Evolutionary conservation across 2,113 vertebrate species (phyloP).

Genomic region (Eidolon helvum): DNA sequence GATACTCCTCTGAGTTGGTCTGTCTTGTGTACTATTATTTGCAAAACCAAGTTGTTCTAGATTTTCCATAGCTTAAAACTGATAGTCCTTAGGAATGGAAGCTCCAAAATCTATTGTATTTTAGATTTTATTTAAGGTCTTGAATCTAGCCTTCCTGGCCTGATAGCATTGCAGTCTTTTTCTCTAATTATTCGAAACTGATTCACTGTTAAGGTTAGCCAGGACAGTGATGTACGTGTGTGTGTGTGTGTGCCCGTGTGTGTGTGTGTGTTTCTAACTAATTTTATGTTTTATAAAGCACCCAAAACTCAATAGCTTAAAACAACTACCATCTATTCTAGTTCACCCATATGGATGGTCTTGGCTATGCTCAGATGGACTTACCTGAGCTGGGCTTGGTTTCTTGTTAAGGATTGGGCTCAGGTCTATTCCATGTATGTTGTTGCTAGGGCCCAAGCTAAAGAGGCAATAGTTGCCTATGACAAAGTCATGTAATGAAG

Average conservation of each 20-base stretch:
- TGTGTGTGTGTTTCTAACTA: neutral
- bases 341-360: neutral
- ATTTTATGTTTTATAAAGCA: neutral
- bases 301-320: neutral
- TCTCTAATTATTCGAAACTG: neutral
- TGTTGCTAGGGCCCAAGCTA: neutral
- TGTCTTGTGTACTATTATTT: neutral
- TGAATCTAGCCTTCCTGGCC: neutral
- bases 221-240: neutral
- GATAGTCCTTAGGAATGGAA: neutral
- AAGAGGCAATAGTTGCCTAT: neutral
- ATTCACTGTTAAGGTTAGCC: neutral
- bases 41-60: neutral
- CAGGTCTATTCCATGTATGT: neutral
- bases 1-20: neutral
- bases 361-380: neutral
- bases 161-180: neutral
- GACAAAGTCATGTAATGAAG: neutral
- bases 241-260: neutral
- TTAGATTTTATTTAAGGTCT: neutral
- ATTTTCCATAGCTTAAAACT: neutral
- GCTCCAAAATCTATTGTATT: neutral
- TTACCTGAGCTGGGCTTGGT: neutral
- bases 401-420: accelerated
- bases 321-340: neutral